These are phyloP conservation scores for Steinernema hermaphroditum DNA, from an alignment of 2,888 invertebrate species.

Conservation along the genomic window DNA sequence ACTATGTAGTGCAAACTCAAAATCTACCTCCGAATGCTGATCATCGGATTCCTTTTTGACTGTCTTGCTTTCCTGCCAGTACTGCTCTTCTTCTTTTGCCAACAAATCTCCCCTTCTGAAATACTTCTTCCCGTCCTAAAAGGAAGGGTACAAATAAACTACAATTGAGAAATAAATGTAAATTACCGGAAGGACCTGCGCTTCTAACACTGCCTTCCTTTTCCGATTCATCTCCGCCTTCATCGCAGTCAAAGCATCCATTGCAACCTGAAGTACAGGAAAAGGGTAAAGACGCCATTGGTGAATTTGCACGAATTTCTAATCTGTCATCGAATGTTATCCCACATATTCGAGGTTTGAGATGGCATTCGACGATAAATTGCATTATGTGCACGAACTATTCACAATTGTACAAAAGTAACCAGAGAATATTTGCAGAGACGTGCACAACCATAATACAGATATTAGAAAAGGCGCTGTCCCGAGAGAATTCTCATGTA, in stretches of 20 bases:
- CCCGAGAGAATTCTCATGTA: no score
- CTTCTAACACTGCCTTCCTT: neutral
- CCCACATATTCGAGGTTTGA: no score
- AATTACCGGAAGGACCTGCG: neutral
- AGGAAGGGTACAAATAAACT: no score
- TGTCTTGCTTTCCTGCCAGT: neutral
- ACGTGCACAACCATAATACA: no score
- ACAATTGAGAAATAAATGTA: neutral
- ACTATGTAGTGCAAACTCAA: no score
- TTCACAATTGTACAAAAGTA: no score
- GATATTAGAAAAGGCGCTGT: no score
- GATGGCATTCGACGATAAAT: no score
- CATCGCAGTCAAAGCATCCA: neutral
- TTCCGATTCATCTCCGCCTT: constrained; percentile 9
- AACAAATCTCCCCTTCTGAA: constrained; percentile 2
- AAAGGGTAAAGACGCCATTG: neutral
- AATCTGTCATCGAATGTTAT: no score
- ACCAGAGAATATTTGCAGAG: no score
- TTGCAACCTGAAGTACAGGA: neutral
- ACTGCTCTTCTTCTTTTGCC: constrained; percentile 6
- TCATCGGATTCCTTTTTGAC: neutral
- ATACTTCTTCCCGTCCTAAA: neutral
- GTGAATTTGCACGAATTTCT: no score
- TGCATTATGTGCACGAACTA: no score
- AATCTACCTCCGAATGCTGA: constrained; percentile 46